These are phyloP conservation scores for Noctua janthina DNA, from an alignment of 2,888 invertebrate species.

Conservation along the genomic window DNA sequence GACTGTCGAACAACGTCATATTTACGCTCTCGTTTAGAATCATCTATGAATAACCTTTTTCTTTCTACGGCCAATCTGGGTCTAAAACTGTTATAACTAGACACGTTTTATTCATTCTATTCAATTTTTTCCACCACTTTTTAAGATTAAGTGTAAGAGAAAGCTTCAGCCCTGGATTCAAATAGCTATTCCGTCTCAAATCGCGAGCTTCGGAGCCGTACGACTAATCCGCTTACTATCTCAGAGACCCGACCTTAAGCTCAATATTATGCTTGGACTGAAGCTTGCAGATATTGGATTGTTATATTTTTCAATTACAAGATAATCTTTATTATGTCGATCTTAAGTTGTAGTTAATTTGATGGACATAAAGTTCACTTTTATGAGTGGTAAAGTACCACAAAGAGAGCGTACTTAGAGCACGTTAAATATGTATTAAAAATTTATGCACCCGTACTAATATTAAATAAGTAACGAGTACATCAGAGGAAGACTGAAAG, in stretches of 20 bases:
- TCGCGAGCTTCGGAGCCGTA: slow-evolving; percentile 20
- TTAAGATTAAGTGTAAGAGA: neutral
- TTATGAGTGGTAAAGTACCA: too few relatives aligned
- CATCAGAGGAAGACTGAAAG: too few relatives aligned
- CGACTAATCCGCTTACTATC: slow-evolving; percentile 57
- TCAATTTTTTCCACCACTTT: neutral
- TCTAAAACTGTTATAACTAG: neutral
- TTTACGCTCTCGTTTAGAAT: neutral
- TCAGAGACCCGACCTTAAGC: slow-evolving; percentile 46
- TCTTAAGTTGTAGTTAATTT: neutral
- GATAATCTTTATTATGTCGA: slow-evolving; percentile 7
- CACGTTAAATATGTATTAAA: neutral
- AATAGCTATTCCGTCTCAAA: neutral
- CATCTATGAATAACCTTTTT: neutral
- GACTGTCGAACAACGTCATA: neutral
- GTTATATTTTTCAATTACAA: slow-evolving; percentile 38
- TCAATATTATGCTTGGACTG: slow-evolving; percentile 50
- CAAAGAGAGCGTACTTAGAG: neutral
- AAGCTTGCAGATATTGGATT: slow-evolving; percentile 26
- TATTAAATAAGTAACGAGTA: too few relatives aligned
- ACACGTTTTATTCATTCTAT: neutral
- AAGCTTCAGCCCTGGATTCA: neutral
- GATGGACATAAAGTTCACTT: neutral
- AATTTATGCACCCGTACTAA: too few relatives aligned
- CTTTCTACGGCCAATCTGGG: neutral